A percentile compares a stretch with the other conserved stretches of the same genome.
Conservation (phyloP, 2,797 vertebrate genomes). For the Pangasius macronema region DNA sequence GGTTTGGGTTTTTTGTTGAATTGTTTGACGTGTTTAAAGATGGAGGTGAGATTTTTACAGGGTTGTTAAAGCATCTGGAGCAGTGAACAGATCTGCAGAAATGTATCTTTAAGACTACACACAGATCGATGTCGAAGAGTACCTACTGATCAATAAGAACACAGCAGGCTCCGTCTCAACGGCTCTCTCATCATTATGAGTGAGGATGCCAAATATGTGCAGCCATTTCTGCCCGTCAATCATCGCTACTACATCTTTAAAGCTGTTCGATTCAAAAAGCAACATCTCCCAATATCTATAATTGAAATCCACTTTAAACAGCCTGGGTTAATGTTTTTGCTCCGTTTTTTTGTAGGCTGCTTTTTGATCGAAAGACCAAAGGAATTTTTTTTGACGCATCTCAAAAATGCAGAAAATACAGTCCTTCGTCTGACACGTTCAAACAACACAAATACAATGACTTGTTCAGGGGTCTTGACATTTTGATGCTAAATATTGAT, state of each 20-base stretch:
- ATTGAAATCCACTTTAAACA: conserved; percentile 46
- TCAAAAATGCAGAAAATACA: neutral
- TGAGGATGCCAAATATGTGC: conserved; percentile 35
- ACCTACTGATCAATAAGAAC: conserved; percentile 20
- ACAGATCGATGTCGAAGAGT: conserved; percentile 9
- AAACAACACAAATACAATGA: neutral
- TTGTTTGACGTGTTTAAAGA: conserved; percentile 22
- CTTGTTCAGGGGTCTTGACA: neutral
- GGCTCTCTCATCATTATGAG: conserved; percentile 29
- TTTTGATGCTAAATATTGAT: neutral
- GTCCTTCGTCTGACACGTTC: too few relatives aligned
- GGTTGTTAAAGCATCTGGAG: conserved; percentile 2
- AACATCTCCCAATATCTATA: conserved; percentile 41
- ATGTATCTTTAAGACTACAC: conserved; percentile 15
- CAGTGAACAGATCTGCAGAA: conserved; percentile 7
- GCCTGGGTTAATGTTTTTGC: conserved; percentile 33
- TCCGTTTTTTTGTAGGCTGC: neutral
- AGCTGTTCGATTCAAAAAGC: conserved; percentile 21
- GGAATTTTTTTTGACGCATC: neutral
- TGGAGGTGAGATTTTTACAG: conserved; percentile 15
- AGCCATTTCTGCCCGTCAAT: conserved; percentile 30
- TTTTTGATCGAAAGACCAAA: conserved; percentile 37
- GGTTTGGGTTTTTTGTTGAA: neutral
- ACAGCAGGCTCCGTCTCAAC: neutral
- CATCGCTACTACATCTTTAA: conserved; percentile 23